Percentiles rank a stretch among this genome's conserved stretches.
Conservation (phyloP, 2,888 invertebrate species). For the Fabriciana adippe region DNA sequence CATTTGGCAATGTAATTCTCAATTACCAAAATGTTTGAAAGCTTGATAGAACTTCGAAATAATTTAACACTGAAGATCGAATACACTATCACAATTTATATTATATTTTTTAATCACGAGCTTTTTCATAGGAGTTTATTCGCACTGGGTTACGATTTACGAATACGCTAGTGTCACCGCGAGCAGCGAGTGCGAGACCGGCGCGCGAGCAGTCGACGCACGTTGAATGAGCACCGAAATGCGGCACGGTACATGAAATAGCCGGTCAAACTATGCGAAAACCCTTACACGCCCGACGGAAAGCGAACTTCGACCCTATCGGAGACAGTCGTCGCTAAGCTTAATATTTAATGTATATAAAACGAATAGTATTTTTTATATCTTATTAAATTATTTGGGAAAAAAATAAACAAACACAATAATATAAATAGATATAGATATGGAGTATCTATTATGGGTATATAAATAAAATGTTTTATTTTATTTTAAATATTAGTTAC, state of each 20-base stretch:
- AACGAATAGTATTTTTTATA: no score
- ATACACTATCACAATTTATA: conserved; percentile 52
- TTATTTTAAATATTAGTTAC: no score
- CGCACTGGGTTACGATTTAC: conserved; percentile 46
- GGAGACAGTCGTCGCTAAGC: conserved; percentile 58
- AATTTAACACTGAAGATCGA: conserved; percentile 57
- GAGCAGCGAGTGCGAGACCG: conserved; percentile 67
- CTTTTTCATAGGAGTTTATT: conserved; percentile 22
- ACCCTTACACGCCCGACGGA: conserved; percentile 73
- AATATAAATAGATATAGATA: no score
- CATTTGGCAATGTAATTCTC: conserved; percentile 64
- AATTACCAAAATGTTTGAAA: conserved; percentile 51
- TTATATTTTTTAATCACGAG: conserved; percentile 27
- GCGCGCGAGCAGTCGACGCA: conserved; percentile 79
- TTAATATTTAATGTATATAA: conserved; percentile 5
- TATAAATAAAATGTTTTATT: no score
- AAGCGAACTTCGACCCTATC: conserved; percentile 62
- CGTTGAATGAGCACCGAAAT: conserved; percentile 82
- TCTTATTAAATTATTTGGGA: no score
- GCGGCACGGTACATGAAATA: conserved; percentile 80
- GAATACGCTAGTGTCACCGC: conserved; percentile 56
- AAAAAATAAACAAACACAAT: no score
- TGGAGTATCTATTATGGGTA: no score
- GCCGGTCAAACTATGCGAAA: conserved; percentile 80
- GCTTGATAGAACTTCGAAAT: conserved; percentile 40